Percentiles rank a stretch among this genome's conserved stretches.
phyloP scores from a whole-genome alignment of 35 echinoderm and acorn worm species.

The Stichopus chloronotus region DNA sequence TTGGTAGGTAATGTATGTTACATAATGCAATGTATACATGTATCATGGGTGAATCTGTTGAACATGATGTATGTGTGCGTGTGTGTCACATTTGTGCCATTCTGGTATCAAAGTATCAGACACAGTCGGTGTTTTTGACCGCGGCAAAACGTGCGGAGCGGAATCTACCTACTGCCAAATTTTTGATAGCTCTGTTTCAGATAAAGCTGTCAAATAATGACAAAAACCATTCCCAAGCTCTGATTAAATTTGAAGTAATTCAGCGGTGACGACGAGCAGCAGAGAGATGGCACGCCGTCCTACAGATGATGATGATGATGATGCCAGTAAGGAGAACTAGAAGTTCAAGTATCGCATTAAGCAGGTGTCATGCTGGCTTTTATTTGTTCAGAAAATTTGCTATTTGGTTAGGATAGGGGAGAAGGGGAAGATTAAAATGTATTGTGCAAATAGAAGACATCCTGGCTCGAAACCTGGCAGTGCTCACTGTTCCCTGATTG shows the following conservation, averaged over 20 bases:
- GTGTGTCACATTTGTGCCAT: too few species aligned
- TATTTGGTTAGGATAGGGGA: conserved; percentile 47
- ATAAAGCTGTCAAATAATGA: conserved; percentile 56
- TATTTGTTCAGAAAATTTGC: conserved; percentile 56
- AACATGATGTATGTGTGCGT: background rate
- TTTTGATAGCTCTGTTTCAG: conserved; percentile 50
- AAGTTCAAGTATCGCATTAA: conserved; percentile 45
- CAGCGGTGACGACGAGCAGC: background rate
- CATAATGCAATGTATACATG: too few species aligned
- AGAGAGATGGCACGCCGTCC: conserved; percentile 16
- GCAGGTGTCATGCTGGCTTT: conserved; percentile 50
- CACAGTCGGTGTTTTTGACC: background rate
- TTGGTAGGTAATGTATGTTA: too few species aligned
- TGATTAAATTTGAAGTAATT: conserved; percentile 57
- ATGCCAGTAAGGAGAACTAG: background rate
- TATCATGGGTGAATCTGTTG: too few species aligned
- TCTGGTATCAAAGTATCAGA: too few species aligned
- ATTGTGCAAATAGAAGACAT: conserved; percentile 43
- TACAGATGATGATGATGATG: conserved; percentile 14
- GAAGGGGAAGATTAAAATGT: conserved; percentile 46
- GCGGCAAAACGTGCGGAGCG: background rate
- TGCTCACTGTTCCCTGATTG: conserved; percentile 22
- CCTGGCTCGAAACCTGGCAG: background rate
- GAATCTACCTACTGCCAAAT: conserved; percentile 18
- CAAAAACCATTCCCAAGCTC: conserved; percentile 52